Evolutionary conservation across 2,888 invertebrate genomes (phyloP).

Genomic region (Punctoribates punctum): DNA sequence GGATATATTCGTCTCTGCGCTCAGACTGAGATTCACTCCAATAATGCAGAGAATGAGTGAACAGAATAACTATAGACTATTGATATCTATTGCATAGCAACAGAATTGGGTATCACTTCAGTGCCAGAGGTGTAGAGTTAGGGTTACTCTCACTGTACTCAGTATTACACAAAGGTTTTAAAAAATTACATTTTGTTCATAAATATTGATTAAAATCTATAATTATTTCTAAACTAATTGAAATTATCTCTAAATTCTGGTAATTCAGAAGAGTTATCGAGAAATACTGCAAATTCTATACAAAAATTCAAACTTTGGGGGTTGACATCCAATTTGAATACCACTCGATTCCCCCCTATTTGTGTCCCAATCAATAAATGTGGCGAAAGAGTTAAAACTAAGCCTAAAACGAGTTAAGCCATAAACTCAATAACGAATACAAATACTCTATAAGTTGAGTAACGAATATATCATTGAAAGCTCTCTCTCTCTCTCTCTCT

Average conservation of each 20-base stretch:
- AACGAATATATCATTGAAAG: background rate
- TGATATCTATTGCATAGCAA: conserved; percentile 22
- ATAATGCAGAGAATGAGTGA: conserved; percentile 9
- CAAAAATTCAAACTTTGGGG: too few relatives aligned
- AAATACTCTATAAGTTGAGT: background rate
- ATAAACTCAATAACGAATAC: conserved; percentile 22
- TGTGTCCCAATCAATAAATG: conserved; percentile 22
- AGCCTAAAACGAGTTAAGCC: background rate
- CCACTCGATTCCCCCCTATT: background rate
- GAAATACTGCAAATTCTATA: too few relatives aligned
- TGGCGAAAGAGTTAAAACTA: background rate
- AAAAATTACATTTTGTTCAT: too few relatives aligned
- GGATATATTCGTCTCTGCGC: conserved; percentile 9
- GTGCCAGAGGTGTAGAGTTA: background rate
- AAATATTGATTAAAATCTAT: too few relatives aligned
- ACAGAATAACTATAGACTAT: background rate
- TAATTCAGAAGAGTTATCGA: too few relatives aligned
- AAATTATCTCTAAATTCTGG: too few relatives aligned
- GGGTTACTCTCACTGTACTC: too few relatives aligned
- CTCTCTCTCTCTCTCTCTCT: background rate
- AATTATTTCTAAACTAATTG: too few relatives aligned
- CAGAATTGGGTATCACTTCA: conserved; percentile 23
- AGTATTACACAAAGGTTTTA: too few relatives aligned
- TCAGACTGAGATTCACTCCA: conserved; percentile 1
- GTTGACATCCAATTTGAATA: too few relatives aligned